Base-by-base conservation (phyloP, 2,888 invertebrate genomes). In the Plagodis pulveraria region DNA sequence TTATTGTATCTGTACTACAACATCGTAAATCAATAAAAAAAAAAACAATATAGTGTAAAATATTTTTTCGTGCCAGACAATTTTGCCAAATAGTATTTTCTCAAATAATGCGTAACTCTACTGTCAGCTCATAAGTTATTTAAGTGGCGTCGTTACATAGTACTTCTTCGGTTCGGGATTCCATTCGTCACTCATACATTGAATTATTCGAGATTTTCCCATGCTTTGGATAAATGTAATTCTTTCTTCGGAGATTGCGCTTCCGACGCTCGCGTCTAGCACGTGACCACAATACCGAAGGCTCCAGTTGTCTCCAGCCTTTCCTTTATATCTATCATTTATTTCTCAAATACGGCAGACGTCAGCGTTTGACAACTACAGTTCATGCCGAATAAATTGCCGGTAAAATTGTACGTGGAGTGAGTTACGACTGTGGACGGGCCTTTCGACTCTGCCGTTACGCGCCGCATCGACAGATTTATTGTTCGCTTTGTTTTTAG, bases 291-390 rank as follows among this genome's bases (percentile, higher is more conserved):
- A 88, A 91, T 92, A 84, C 81, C 70, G 71, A 84, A 86, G 73
- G 58, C 66, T 67, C 50, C 73, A 71, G 77, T 84, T 85, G 86
- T 89, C 88, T 87, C 75, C 84, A 78, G 82, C 81, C 81, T 84
- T 80, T 81, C 77, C 58, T 79, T 84, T 85, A 79, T 84, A 85
- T 87, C 88, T 87, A 85, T 90, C 88, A 90, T 89, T 89, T 90
- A 87, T 91, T 88, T 84, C 79, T 83, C 74, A 81, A 81, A 88
- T 89, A 86, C 84, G 83, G 55, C 81, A 77, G 80, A 84, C 87
- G 89, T 91, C 87, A 91, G 90, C 90, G 72, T 86, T 91, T 86
- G 91, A 91, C 91, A 89, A 91, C 86, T 89, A 87, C 86, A 87
- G 88, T 90, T 86, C 84, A 86, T 87, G 84, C 76, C 81, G 86